phyloP scores from a whole-genome alignment of 2,113 vertebrate species.

The Myrmecophaga tridactyla region DNA sequence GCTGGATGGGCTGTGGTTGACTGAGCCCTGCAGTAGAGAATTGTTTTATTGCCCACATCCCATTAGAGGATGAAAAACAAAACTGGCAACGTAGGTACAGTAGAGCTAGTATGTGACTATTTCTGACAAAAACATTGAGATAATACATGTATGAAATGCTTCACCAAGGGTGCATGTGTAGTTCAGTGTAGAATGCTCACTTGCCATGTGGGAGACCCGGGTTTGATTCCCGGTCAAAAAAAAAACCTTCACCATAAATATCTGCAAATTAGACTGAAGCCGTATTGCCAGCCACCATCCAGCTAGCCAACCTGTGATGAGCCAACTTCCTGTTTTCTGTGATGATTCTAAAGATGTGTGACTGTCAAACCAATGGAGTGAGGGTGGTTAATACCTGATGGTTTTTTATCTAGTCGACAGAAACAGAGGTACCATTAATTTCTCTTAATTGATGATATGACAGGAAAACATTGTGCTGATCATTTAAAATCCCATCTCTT shows the following conservation, averaged over 20 bases:
- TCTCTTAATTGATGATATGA: background rate
- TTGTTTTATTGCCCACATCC: background rate
- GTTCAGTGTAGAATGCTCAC: no score
- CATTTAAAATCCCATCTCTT: background rate
- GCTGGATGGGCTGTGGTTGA: background rate
- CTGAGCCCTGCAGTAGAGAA: background rate
- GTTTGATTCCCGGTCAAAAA: no score
- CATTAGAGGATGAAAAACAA: background rate
- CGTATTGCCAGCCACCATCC: background rate
- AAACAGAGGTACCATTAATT: background rate
- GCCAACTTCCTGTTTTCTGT: background rate
- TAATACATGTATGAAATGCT: background rate
- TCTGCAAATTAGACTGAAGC: background rate
- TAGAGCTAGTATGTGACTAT: background rate
- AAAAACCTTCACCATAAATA: background rate
- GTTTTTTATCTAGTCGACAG: background rate
- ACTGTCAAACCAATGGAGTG: background rate
- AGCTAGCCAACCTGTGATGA: background rate
- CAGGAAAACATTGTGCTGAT: background rate
- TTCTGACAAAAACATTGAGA: background rate
- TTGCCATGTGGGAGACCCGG: no score
- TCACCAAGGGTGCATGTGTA: no score
- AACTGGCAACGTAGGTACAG: background rate
- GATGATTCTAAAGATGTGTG: background rate
- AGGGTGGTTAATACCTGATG: background rate